A percentile compares a stretch with the other conserved stretches of the same genome.
Conservation (phyloP, 2,113 vertebrate genomes). For the Regulus satrapa region DNA sequence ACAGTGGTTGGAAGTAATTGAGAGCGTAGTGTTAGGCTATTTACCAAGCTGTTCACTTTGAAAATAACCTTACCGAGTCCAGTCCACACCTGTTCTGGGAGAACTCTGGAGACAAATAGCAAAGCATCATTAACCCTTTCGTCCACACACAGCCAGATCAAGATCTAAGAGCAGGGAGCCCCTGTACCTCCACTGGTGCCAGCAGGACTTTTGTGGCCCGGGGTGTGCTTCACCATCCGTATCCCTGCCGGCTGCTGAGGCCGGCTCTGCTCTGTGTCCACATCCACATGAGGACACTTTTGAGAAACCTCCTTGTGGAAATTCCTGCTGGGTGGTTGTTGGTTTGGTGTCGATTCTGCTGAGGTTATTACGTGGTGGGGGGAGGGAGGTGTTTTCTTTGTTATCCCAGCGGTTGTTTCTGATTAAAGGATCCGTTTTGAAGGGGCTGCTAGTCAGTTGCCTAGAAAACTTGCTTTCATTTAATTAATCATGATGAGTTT, state of each 20-base stretch:
- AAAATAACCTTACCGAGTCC: conserved; percentile 55
- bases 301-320: not conserved
- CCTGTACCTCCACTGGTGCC: not conserved
- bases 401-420: conserved; percentile 27
- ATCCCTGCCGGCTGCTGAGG: not conserved
- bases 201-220: not conserved
- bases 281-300: not conserved
- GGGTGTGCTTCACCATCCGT: fast-evolving
- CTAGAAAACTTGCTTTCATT: conserved; percentile 50
- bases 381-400: not conserved
- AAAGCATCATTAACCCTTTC: conserved; percentile 1
- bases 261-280: not conserved
- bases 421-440: conserved; percentile 39
- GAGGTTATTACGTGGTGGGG: not conserved
- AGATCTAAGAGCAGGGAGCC: not conserved
- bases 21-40: conserved; percentile 33
- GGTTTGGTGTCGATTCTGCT: not conserved
- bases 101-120: not conserved
- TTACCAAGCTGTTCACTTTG: conserved; percentile 61
- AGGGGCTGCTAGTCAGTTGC: conserved; percentile 41
- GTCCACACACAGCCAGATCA: not conserved
- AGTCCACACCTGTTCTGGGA: conserved; percentile 35
- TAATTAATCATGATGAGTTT: conserved; percentile 60
- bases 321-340: not conserved
- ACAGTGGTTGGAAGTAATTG: conserved; percentile 49